phyloP scores from a whole-genome alignment of 1,140 invertebrate species.

The roundworm (Caenorhabditis elegans) region DNA sequence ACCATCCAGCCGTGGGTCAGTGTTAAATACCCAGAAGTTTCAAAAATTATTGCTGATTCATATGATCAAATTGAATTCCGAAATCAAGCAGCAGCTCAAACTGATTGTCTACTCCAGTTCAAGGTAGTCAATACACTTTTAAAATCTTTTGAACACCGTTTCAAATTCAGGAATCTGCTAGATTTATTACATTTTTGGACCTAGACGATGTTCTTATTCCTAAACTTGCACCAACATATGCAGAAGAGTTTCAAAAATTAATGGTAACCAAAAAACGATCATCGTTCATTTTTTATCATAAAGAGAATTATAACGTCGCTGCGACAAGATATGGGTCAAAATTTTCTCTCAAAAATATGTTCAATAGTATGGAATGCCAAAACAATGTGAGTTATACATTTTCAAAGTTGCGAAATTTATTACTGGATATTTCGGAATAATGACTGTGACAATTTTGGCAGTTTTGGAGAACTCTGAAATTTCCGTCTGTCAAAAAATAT shows the following conservation, averaged over 20 bases:
- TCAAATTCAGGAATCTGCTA: background rate
- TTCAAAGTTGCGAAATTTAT: background rate
- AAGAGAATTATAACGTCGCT: background rate
- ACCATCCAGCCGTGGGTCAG: conserved; percentile 7
- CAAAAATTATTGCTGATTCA: background rate
- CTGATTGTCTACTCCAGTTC: conserved; percentile 31
- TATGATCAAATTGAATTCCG: conserved; percentile 17
- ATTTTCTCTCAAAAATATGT: background rate
- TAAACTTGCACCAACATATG: background rate
- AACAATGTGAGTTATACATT: background rate
- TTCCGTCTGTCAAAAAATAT: too few species aligned
- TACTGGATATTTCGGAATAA: background rate
- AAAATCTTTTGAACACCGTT: background rate
- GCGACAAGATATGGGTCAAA: background rate
- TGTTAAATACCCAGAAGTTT: background rate
- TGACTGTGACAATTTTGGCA: background rate
- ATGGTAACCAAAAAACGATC: background rate
- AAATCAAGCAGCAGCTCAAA: conserved; percentile 34
- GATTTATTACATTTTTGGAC: conserved; percentile 23
- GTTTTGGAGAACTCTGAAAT: too few species aligned
- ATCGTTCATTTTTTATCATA: background rate
- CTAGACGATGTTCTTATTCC: conserved; percentile 31
- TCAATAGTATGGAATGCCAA: background rate
- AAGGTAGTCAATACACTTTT: background rate
- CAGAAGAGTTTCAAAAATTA: background rate